These are phyloP conservation scores for Netelia fuscicornis DNA, from an alignment of 2,888 invertebrate species.

Conservation along the genomic window DNA sequence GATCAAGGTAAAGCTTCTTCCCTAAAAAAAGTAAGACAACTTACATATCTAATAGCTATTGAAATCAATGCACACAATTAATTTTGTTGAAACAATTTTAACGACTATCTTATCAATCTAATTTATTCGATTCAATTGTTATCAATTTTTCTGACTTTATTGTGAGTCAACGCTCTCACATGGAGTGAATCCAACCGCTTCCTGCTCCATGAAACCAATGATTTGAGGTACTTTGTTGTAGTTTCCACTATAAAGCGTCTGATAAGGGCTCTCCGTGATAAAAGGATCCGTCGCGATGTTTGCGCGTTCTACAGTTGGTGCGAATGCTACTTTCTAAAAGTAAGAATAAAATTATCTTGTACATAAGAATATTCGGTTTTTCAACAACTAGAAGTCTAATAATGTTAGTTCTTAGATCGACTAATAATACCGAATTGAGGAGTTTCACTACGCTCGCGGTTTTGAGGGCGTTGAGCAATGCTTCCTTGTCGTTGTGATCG, in stretches of 20 bases:
- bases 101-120: no score
- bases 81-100: neutral
- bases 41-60: neutral
- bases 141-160: neutral
- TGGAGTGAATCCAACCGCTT: constrained; percentile 69
- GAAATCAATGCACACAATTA: neutral
- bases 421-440: constrained; percentile 70
- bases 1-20: neutral
- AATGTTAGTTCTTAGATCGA: neutral
- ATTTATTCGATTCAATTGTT: neutral
- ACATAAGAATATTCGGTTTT: neutral
- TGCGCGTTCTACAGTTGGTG: constrained; percentile 86
- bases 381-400: neutral
- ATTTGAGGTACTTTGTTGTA: constrained; percentile 86
- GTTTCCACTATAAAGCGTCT: constrained; percentile 83
- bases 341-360: neutral
- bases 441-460: constrained; percentile 81
- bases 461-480: constrained; percentile 83
- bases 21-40: neutral
- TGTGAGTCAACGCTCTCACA: neutral
- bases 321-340: constrained; percentile 78
- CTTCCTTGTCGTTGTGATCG: constrained; percentile 75
- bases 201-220: constrained; percentile 85
- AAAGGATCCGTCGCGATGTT: constrained; percentile 85
- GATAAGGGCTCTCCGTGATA: constrained; percentile 84